A percentile compares a stretch with the other conserved stretches of the same genome.
phyloP scores from a whole-genome alignment of 2,797 vertebrate species.

The Parotocinclus haroldoi region DNA sequence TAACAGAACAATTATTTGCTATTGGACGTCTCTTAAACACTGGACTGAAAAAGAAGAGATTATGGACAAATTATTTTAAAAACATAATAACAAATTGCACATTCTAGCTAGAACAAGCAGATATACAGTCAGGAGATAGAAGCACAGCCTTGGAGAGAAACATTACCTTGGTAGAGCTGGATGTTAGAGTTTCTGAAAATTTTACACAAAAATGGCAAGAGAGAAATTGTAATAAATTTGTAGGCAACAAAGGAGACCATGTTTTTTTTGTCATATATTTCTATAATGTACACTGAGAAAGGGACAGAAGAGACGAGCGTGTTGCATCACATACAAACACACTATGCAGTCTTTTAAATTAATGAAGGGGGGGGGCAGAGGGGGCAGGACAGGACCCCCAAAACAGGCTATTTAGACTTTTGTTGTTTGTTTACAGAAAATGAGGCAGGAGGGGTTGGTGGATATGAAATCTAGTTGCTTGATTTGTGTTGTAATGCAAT shows the following conservation, averaged over 20 bases:
- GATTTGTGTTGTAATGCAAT: too few relatives aligned
- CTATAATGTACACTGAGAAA: slow-evolving; percentile 65
- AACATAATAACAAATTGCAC: slow-evolving; percentile 50
- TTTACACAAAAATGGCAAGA: slow-evolving; percentile 99
- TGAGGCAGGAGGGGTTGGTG: background rate
- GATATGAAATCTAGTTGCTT: too few relatives aligned
- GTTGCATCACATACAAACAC: slow-evolving; percentile 54
- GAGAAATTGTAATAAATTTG: slow-evolving; percentile 99
- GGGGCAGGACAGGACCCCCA: background rate
- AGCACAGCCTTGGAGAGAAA: slow-evolving; percentile 97
- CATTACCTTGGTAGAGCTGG: slow-evolving; percentile 99
- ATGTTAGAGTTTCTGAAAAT: slow-evolving; percentile 99
- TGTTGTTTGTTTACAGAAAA: background rate
- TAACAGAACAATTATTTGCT: too few relatives aligned
- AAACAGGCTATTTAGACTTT: too few relatives aligned
- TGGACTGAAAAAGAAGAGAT: background rate
- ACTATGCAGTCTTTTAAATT: slow-evolving; percentile 39
- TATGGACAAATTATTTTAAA: slow-evolving; percentile 30
- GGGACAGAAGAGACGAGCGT: slow-evolving; percentile 51
- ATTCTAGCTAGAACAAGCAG: slow-evolving; percentile 64
- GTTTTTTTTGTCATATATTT: slow-evolving; percentile 77
- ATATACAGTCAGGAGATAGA: slow-evolving; percentile 81
- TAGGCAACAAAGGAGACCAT: slow-evolving; percentile 88
- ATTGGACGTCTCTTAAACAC: too few relatives aligned
- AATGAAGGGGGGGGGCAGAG: slow-evolving; percentile 48